Evolutionary conservation across 2,797 vertebrate genomes (phyloP), one percentile per base, ranked within the genome.

Genomic region (Gobionotothen gibberifrons): DNA sequence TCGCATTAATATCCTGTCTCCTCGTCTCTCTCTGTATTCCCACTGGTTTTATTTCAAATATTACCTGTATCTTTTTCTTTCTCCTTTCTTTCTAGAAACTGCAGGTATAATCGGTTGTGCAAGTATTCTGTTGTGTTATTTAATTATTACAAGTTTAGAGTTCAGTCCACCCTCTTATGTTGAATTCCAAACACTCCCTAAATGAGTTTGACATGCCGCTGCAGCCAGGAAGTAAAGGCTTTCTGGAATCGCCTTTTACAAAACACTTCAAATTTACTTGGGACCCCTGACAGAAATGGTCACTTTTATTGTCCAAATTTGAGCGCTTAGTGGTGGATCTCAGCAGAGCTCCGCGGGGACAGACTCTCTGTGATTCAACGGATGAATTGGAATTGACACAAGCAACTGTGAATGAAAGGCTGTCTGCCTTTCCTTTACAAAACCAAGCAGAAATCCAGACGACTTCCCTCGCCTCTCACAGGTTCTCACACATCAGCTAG

Each of bases 101-200:
- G 91, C 95, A 95, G 93, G 93, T 95, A 94, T 92, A 93, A 88
- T 92, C 91, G 84, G 86, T 93, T 92, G 92, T 93, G 93, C 94
- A 94, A 94, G 93, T 95, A 94, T 95, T 95, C 0, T 39, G 78
- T 82, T 85, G 77, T 84, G 78, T 75, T 78, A 21, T 76, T 55
- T 77, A 60, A 69, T 65, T 92, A 89, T 90, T 79, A 42, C 60
- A 68, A 93, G 86, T 92, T 87, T 88, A 92, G 92, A 76, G 72
- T 88, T 89, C 87, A 86, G 76, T 91, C 89, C 91, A 87, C 81
- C 82, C 86, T 91, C 81, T 84, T 86, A 85, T 92, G 88, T 89
- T 90, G 78, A 90, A 90, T 85, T 90, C 87, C 90, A 87, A 89
- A 87, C 81, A 78, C 86, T 87, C 83, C 85, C 63, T 77, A 46